Evolutionary conservation across 2,113 vertebrate genomes (phyloP).

Genomic region (Macroglossus sobrinus): DNA sequence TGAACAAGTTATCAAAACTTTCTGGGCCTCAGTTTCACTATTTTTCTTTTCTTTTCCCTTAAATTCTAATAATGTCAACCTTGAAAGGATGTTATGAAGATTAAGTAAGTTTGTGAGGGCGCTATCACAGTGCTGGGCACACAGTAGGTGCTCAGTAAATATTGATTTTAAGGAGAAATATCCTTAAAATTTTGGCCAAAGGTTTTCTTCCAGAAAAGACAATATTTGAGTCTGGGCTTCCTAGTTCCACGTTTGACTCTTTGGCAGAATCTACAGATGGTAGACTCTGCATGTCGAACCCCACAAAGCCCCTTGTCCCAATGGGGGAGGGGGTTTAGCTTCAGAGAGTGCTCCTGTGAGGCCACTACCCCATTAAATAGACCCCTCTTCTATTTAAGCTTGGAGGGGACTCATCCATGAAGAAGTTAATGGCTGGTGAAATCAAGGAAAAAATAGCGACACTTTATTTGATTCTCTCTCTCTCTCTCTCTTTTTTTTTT

Average conservation of each 20-base stretch:
- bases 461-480: not conserved
- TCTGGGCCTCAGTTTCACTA: not conserved
- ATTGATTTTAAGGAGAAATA: not conserved
- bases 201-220: not conserved
- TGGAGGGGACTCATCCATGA: not conserved
- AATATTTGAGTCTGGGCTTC: not conserved
- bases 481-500: too few relatives aligned
- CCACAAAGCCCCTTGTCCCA: not conserved
- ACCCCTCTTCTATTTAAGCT: not conserved
- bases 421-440: not conserved
- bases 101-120: not conserved
- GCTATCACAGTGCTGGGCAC: not conserved
- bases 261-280: not conserved
- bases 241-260: not conserved
- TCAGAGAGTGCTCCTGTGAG: not conserved
- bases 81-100: not conserved
- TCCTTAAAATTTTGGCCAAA: not conserved
- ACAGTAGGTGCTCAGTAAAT: not conserved
- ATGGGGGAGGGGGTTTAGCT: accelerated
- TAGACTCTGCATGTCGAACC: too few relatives aligned
- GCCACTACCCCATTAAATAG: accelerated
- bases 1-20: not conserved
- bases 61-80: not conserved
- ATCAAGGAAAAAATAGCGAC: not conserved
- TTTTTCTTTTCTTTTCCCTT: not conserved